These are phyloP conservation scores for Formica selysi DNA, from an alignment of 1,140 invertebrate genomes.

Conservation along the genomic window DNA sequence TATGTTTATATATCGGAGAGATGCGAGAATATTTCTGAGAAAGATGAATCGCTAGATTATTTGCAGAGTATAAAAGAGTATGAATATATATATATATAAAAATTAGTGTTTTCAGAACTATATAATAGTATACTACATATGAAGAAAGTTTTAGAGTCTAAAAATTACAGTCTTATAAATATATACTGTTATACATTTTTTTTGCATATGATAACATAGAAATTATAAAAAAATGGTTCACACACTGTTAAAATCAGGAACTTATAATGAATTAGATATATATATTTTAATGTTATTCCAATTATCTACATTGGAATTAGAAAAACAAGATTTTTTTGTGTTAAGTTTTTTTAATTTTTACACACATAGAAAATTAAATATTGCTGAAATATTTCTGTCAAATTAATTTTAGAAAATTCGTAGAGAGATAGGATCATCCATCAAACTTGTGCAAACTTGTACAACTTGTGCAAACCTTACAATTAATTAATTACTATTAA, in stretches of 20 bases:
- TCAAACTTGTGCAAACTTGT: neutral
- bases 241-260: constrained; percentile 29
- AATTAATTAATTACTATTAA: constrained; percentile 15
- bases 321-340: constrained; percentile 16
- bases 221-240: constrained; percentile 51
- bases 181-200: constrained; percentile 45
- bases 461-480: neutral
- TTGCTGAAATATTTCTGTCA: constrained; percentile 3
- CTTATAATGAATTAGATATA: constrained; percentile 47
- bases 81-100: constrained; percentile 39
- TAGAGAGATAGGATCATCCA: neutral
- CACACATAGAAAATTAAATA: neutral
- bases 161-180: constrained; percentile 54
- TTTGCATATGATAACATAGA: neutral
- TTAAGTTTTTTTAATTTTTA: constrained; percentile 17
- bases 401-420: neutral
- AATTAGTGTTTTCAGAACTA: constrained; percentile 48
- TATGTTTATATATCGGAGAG: neutral
- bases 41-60: neutral
- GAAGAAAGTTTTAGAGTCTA: constrained; percentile 8
- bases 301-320: neutral
- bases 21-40: constrained; percentile 10
- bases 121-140: neutral
- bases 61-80: constrained; percentile 29
- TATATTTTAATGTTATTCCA: constrained; percentile 28